Base-by-base conservation (phyloP, 1,140 invertebrate genomes). In the Hyphantria cunea region DNA sequence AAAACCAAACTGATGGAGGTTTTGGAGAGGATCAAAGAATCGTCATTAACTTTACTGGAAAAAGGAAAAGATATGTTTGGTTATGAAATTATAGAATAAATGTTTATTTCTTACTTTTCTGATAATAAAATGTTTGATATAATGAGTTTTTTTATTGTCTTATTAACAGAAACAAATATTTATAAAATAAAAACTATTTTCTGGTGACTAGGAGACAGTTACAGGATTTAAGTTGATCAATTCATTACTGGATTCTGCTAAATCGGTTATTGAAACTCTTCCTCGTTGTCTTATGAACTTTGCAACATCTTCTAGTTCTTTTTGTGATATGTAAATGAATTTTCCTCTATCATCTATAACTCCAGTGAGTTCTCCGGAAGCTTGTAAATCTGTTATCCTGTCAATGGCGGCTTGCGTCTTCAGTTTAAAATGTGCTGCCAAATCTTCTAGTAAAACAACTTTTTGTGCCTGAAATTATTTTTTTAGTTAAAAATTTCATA, bases 261-360 rank as follows among this genome's bases (percentile, higher is more conserved):
- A 89, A 77, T 99, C 99, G 5, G 94, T 82, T 10, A 99, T 97
- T 0, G 97, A 97, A 0, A 99, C 96, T 70, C 99, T 91, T 0
- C 99, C 99, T 59, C 98, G 93, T 85, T 99, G 98, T 76, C 94
- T 96, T 1, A 99, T 97, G 86, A 99, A 99, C 84, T 98, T 98
- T 0, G 98, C 98, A 6, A 99, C 97, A 65, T 95, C 94, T 74
- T 96, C 93, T 49, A 99, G 91, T 88, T 99, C 99, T 37, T 96
- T 94, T 72, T 95, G 93, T 0, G 98, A 98, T 41, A 99, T 97
- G 82, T 98, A 99, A 76, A 99, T 99, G 82, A 99, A 99, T 91
- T 99, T 99, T 17, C 99, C 99, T 71, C 99, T 93, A 84, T 99
- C 99, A 84, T 99, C 99, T 75, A 99, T 97, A 3, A 99, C 98